Base-by-base conservation (phyloP, 1,140 invertebrate genomes). In the Aphelenchoides besseyi region DNA sequence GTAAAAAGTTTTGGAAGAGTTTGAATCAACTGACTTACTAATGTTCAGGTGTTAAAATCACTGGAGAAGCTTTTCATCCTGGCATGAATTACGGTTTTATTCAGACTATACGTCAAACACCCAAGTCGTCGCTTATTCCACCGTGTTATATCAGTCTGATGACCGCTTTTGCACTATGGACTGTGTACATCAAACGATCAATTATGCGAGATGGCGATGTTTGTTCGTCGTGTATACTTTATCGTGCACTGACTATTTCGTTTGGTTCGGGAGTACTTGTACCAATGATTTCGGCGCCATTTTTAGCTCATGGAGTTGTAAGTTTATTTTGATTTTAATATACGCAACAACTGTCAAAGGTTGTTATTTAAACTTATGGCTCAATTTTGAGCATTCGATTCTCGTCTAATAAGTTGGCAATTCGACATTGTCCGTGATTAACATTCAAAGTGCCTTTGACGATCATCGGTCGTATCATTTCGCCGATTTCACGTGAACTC, bases 361-460 rank as follows among this genome's bases (percentile, higher is more conserved):
- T n/a, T n/a, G n/a, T n/a, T n/a, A n/a, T n/a, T n/a, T n/a, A n/a
- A 48, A 48, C 16, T 59, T 33, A 59, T 28, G 55, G 55, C 55
- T 59, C 55, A 33, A 59, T 59, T 5, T 18, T 59, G 5, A 59
- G 5, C 55, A 59, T 5, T 18, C 23, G 5, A 8, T 33, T 18
- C 5, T 59, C 18, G 18, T 59, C 55, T 28, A 59, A 33, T 23
- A 59, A 33, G 5, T 59, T 59, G 26, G 55, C 55, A 23, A 59
- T 59, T 8, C 18, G 55, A 23, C 55, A 59, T 33, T 59, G 55
- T 28, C 55, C 55, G 12, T 8, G 5, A 23, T 59, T 59, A 8
- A 23, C 55, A 23, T 59, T 59, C 5, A 59, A 8, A 8, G 5
- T 5, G 5, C 55, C 55, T 28, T 33, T 28, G 5, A 23, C 55